phyloP scores from a whole-genome alignment of 2,888 invertebrate species.

The Perithous albicinctus region DNA sequence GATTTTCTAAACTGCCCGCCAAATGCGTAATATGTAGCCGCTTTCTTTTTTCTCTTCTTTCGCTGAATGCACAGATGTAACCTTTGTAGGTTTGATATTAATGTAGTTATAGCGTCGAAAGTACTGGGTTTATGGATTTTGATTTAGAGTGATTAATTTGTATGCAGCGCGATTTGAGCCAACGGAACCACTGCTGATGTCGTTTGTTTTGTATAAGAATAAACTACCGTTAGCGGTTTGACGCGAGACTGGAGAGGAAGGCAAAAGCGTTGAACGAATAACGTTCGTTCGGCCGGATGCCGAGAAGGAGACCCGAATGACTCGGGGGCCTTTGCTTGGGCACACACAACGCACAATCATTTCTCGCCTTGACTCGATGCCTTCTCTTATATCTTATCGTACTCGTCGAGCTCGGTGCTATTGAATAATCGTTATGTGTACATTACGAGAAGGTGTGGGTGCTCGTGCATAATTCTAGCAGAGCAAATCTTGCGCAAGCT shows the following conservation, averaged over 20 bases:
- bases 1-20: background rate
- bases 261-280: background rate
- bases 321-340: background rate
- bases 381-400: constrained; percentile 37
- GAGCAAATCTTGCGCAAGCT: background rate
- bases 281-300: background rate
- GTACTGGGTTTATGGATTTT: too few species aligned
- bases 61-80: background rate
- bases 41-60: too few species aligned
- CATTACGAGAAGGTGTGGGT: background rate
- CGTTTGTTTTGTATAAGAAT: constrained; percentile 23
- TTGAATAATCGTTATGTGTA: constrained; percentile 20
- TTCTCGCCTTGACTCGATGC: constrained; percentile 35
- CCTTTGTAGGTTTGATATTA: too few species aligned
- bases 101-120: too few species aligned
- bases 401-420: constrained; percentile 19
- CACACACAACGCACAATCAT: constrained; percentile 17
- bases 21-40: too few species aligned
- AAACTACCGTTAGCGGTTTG: constrained; percentile 50
- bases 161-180: background rate
- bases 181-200: constrained; percentile 20
- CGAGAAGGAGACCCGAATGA: constrained; percentile 22
- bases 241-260: constrained; percentile 5
- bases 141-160: background rate
- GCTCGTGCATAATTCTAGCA: background rate